Conservation (phyloP, 1,140 invertebrate genomes). For the Stratiolaelaps scimitus region DNA sequence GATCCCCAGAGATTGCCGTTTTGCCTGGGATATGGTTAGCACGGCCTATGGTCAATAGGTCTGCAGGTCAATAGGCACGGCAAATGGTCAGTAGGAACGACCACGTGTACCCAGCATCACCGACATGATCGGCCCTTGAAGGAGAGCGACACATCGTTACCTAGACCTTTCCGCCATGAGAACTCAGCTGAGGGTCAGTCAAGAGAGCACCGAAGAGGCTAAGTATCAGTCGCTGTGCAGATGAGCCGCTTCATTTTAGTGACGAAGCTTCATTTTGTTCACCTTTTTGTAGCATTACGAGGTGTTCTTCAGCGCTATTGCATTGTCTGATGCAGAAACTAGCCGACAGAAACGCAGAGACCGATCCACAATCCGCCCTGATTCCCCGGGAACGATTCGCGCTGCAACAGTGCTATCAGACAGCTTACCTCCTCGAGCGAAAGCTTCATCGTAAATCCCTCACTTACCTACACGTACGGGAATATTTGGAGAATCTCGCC, state of each 20-base stretch:
- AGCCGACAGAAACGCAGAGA: not conserved
- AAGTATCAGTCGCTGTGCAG: not conserved
- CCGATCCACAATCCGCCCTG: not conserved
- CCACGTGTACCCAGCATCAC: too few species aligned
- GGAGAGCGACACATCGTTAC: too few species aligned
- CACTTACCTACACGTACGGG: conserved; percentile 13
- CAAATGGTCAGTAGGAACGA: too few species aligned
- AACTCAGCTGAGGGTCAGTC: too few species aligned
- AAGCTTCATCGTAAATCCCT: conserved; percentile 9
- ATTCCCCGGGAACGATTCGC: not conserved
- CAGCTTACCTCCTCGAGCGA: conserved; percentile 22
- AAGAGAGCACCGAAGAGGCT: not conserved
- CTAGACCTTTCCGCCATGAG: too few species aligned
- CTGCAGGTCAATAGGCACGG: too few species aligned
- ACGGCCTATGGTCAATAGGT: too few species aligned
- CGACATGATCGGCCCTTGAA: too few species aligned
- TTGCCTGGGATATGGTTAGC: too few species aligned
- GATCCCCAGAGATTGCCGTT: too few species aligned
- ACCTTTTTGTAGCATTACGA: not conserved
- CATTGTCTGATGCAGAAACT: conserved; percentile 24
- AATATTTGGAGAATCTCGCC: not conserved
- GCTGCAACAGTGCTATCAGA: conserved; percentile 14
- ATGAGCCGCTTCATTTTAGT: too few species aligned
- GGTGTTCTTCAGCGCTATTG: conserved; percentile 3
- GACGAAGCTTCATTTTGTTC: too few species aligned